Evolutionary conservation across 1,140 invertebrate genomes (phyloP), one percentile per base, ranked within the genome.

Genomic region (Nilaparvata lugens): DNA sequence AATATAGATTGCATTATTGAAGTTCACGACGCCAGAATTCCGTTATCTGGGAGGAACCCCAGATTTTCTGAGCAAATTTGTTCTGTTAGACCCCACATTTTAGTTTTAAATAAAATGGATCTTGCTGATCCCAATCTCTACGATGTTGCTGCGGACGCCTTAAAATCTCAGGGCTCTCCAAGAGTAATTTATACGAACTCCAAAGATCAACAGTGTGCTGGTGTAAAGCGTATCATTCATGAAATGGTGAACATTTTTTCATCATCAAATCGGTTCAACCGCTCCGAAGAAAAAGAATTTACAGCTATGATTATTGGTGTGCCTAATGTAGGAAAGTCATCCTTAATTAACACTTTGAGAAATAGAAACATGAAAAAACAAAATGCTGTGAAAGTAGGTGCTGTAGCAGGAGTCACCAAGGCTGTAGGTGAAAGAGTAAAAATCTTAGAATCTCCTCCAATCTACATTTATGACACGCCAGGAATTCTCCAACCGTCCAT

Each of bases 271-370:
- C 79, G 92, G 56, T 94, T 82, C 65, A 87, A 93, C 68, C 76
- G 91, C 66, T 72, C 71, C 19, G 78, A 81, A 43, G 78, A 77
- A 56, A 70, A 75, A 48, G 87, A 92, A 45, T 89, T 79, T 72
- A 82, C 82, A 70, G 75, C 96, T 1, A 93, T 98, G 89, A 85
- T 98, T 0, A 93, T 98, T 64, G 97, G 97, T 4, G 88, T 98
- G 7, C 97, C 97, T 0, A 99, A 99, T 81, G 95, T 98, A 31
- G 97, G 97, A 16, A 99, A 99, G 76, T 98, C 95, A 13, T 96
- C 95, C 0, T 71, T 99, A 3, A 92, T 98, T 3, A 99, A 98
- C 77, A 79, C 84, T 58, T 69, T 98, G 18, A 77, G 96, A 63
- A 86, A 85, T 65, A 80, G 74, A 23, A 75, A 91, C 71, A 74